These are phyloP conservation scores for Actinernus sp. DNA, from an alignment of 92 coral and sea anemone genomes.

Conservation along the genomic window DNA sequence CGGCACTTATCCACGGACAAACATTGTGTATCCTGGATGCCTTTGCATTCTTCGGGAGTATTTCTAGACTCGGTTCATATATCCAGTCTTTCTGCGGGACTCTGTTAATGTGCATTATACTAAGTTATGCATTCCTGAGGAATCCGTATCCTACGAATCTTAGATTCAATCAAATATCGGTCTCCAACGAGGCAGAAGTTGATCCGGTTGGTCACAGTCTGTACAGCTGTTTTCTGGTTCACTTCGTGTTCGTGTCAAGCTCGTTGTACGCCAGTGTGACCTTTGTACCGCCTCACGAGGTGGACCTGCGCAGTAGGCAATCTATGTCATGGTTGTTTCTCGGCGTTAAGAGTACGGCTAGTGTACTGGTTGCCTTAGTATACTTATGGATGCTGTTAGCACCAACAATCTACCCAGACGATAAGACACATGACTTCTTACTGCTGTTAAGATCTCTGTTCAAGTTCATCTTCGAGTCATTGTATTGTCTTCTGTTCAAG, in stretches of 20 bases:
- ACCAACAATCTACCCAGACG: slow-evolving; percentile 66
- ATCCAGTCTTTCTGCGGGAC: slow-evolving; percentile 49
- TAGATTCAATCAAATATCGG: slow-evolving; percentile 21
- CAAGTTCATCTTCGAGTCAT: slow-evolving; percentile 59
- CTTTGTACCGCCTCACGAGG: slow-evolving; percentile 25
- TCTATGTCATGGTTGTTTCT: slow-evolving; percentile 64
- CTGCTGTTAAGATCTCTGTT: slow-evolving; percentile 60
- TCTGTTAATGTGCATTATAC: slow-evolving; percentile 38
- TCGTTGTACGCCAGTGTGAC: slow-evolving; percentile 39
- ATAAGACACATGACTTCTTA: slow-evolving; percentile 51
- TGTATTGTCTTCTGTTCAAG: slow-evolving; percentile 63
- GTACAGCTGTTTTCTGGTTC: slow-evolving; percentile 51
- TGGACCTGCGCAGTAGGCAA: slow-evolving; percentile 25
- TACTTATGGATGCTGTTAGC: slow-evolving; percentile 81
- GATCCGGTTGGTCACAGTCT: not conserved
- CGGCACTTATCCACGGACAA: slow-evolving; percentile 63
- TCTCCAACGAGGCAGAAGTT: slow-evolving; percentile 43
- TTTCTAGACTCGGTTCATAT: slow-evolving; percentile 24
- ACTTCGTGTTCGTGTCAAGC: slow-evolving; percentile 48
- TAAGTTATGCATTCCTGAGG: slow-evolving; percentile 72
- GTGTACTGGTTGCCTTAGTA: slow-evolving; percentile 38
- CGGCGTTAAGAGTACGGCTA: slow-evolving; percentile 61
- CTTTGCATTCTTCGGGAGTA: slow-evolving; percentile 18
- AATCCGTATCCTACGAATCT: slow-evolving; percentile 30
- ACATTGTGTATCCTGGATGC: slow-evolving; percentile 47